A percentile compares a stretch with the other conserved stretches of the same genome.
Conservation (phyloP, 2,113 vertebrate genomes). For the Neodontobutis hainanensis region DNA sequence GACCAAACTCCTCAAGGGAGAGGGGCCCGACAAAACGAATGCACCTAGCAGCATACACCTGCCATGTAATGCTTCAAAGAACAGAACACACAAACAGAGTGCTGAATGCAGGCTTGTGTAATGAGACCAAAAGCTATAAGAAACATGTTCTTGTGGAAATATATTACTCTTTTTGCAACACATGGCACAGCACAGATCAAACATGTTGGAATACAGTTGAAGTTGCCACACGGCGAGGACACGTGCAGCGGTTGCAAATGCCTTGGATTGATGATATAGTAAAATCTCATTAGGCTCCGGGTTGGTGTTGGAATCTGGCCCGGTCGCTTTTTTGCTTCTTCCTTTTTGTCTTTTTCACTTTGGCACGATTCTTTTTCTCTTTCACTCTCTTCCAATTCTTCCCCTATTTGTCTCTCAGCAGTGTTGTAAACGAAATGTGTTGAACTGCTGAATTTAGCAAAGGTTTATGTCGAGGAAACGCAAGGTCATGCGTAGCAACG, state of each 20-base stretch:
- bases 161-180: constrained; percentile 38
- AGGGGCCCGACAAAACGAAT: constrained; percentile 21
- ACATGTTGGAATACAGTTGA: constrained; percentile 40
- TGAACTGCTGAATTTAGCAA: constrained; percentile 41
- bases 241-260: constrained; percentile 22
- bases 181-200: constrained; percentile 44
- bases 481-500: constrained; percentile 53
- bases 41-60: constrained; percentile 57
- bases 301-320: constrained; percentile 20
- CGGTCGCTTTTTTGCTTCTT: constrained; percentile 26
- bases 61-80: constrained; percentile 62
- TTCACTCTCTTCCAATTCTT: not conserved
- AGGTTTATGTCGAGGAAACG: constrained; percentile 47
- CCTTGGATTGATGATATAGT: constrained; percentile 44
- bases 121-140: constrained; percentile 31
- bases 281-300: constrained; percentile 50
- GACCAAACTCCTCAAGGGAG: constrained; percentile 60
- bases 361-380: constrained; percentile 10
- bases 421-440: constrained; percentile 44
- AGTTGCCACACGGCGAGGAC: constrained; percentile 36
- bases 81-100: constrained; percentile 54
- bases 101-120: constrained; percentile 25
- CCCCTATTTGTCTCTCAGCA: constrained; percentile 29
- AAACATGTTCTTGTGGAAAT: constrained; percentile 59
- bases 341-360: constrained; percentile 25